Conservation (phyloP, 2,888 invertebrate genomes). For the Protodeltote pygarga region DNA sequence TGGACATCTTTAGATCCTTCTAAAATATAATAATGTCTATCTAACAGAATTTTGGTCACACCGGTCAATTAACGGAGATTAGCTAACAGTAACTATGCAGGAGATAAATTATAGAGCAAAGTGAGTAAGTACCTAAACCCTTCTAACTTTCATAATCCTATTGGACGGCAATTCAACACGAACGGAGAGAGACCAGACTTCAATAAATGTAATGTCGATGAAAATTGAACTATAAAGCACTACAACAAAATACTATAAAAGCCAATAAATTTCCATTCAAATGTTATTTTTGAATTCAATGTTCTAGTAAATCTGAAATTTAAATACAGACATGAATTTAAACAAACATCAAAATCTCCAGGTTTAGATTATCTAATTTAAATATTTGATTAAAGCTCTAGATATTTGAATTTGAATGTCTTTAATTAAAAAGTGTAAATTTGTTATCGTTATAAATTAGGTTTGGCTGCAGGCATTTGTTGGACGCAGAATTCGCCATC, state of each 20-base stretch:
- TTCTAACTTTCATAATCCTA: background rate
- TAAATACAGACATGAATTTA: slow-evolving; percentile 27
- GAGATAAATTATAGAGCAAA: background rate
- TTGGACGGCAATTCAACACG: too few species aligned
- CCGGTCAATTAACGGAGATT: too few species aligned
- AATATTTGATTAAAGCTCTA: slow-evolving; percentile 47
- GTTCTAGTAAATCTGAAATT: slow-evolving; percentile 29
- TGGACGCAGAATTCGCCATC: slow-evolving; percentile 24
- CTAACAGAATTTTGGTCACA: too few species aligned
- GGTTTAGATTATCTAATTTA: slow-evolving; percentile 38
- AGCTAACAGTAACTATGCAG: too few species aligned
- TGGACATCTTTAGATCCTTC: too few species aligned
- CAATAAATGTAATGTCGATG: background rate
- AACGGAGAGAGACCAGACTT: too few species aligned
- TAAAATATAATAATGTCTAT: too few species aligned
- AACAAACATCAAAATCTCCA: slow-evolving; percentile 38
- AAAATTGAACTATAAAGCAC: background rate
- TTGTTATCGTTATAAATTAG: slow-evolving; percentile 25
- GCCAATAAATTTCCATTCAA: slow-evolving; percentile 8
- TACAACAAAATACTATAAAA: background rate
- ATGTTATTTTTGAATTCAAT: slow-evolving; percentile 10
- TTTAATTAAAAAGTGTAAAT: slow-evolving; percentile 40
- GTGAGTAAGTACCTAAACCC: background rate
- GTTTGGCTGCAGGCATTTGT: slow-evolving; percentile 8
- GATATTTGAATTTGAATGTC: slow-evolving; percentile 43